A percentile compares a stretch with the other conserved stretches of the same genome.
Evolutionary conservation across 2,113 vertebrate species (phyloP).

Genomic region (Halcyon malimbica): DNA sequence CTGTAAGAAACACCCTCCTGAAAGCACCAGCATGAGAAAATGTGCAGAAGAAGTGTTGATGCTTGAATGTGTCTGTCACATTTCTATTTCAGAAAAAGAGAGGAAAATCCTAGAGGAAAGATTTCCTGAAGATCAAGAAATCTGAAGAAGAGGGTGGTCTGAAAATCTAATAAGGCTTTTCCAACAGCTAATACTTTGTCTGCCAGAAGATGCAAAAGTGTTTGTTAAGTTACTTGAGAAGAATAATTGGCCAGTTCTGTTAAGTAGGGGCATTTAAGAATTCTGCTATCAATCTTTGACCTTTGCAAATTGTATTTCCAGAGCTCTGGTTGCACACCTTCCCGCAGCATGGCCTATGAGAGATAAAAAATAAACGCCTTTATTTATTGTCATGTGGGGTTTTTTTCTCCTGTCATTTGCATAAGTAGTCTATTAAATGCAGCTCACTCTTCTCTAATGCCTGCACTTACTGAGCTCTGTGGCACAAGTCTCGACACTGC

Average conservation of each 20-base stretch:
- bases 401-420: not conserved
- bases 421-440: not conserved
- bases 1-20: not conserved
- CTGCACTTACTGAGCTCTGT: not conserved
- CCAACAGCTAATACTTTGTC: not conserved
- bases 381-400: not conserved
- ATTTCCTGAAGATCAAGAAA: not conserved
- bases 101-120: not conserved
- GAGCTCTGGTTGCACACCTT: not conserved
- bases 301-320: constrained; percentile 33
- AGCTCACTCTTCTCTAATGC: not conserved
- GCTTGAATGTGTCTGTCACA: not conserved
- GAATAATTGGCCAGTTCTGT: not conserved
- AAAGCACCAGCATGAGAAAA: no score
- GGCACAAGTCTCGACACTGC: not conserved
- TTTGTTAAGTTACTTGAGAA: not conserved
- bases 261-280: not conserved
- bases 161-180: not conserved
- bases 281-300: constrained; percentile 32
- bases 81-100: not conserved
- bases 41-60: fast-evolving
- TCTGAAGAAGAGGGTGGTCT: not conserved
- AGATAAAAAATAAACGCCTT: not conserved
- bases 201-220: not conserved
- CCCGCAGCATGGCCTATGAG: not conserved